Conservation (phyloP, 1,140 invertebrate species). For the Panulirus ornatus region DNA sequence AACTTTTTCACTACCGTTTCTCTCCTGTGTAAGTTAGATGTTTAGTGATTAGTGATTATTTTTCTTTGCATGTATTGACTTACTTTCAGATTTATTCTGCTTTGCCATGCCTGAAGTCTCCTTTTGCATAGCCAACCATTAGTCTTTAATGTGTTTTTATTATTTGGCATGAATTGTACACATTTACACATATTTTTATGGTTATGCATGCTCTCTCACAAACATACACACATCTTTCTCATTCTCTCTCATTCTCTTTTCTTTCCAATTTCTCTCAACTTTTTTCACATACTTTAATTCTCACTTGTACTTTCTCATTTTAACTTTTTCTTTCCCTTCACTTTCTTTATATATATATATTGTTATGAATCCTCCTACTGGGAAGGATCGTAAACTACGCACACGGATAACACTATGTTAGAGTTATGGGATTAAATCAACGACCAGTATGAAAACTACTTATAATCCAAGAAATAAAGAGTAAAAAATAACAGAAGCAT, state of each 20-base stretch:
- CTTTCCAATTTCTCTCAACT: neutral
- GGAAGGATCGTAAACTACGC: too few relatives aligned
- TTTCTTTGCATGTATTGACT: neutral
- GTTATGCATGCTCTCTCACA: neutral
- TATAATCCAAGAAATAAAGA: too few relatives aligned
- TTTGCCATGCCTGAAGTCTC: conserved; percentile 16
- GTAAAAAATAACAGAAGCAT: too few relatives aligned
- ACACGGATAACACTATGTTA: too few relatives aligned
- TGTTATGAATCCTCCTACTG: too few relatives aligned
- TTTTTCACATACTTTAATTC: neutral
- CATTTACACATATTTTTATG: neutral
- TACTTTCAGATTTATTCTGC: conserved; percentile 6
- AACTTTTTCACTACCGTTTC: conserved; percentile 74
- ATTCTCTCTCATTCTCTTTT: neutral
- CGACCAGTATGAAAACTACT: too few relatives aligned
- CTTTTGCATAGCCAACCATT: conserved; percentile 1
- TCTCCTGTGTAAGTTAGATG: conserved; percentile 73
- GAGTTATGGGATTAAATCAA: too few relatives aligned
- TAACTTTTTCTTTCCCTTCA: neutral
- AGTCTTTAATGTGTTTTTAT: neutral
- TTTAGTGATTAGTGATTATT: conserved; percentile 68
- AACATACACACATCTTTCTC: neutral
- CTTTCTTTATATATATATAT: neutral
- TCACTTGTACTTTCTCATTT: neutral
- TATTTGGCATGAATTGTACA: conserved; percentile 10